Base-by-base conservation (phyloP, 2,797 vertebrate genomes). In the Paguma larvata region DNA sequence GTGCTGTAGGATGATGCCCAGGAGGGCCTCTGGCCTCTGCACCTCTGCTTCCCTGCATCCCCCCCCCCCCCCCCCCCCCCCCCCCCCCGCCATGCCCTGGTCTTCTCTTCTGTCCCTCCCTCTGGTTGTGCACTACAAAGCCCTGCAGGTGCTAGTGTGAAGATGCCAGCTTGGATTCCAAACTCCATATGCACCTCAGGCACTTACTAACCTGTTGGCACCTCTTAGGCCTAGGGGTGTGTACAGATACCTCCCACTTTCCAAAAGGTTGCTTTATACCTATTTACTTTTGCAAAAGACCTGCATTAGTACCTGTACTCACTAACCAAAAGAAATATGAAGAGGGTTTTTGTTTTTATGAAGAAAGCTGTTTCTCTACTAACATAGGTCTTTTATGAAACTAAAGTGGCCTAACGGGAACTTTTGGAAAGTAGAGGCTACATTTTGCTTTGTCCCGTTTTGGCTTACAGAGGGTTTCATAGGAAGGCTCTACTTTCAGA, bases 41-140 rank as follows among this genome's bases (percentile, higher is more conserved):
- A 14, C 23, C 19, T 23, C 32, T 2, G 0, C n/a, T n/a, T 30
- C 15, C 46, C 1, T 56, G 53, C 70, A 32, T 7, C n/a, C 1
- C 1, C 21, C 23, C 6, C 12, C 3, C 21, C 27, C 62, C 4
- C 62, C 63, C 21, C 53, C 6, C 4, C 51, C 51, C 16, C 5
- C 53, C 6, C 53, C 16, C 18, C 2, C 5, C 5, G 1, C 16
- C 16, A 10, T 18, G 53, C 15, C 18, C 53, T 53, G 18, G 25
- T 27, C 41, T 80, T n/a, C 5, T 53, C 10, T 44, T 70, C 34
- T 6, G 0, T 32, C 27, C 7, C 2, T 89, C 25, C n/a, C 2
- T 34, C 56, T 14, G 19, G 46, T 6, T 27, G 32, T 21, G 10
- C 3, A 15, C 51, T 10, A 6, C 5, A 38, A 48, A 95, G 12